Percentiles rank a stretch among this genome's conserved stretches.
These are phyloP conservation scores for Maniola hyperantus DNA, from an alignment of 2,888 invertebrate genomes.

Conservation along the genomic window DNA sequence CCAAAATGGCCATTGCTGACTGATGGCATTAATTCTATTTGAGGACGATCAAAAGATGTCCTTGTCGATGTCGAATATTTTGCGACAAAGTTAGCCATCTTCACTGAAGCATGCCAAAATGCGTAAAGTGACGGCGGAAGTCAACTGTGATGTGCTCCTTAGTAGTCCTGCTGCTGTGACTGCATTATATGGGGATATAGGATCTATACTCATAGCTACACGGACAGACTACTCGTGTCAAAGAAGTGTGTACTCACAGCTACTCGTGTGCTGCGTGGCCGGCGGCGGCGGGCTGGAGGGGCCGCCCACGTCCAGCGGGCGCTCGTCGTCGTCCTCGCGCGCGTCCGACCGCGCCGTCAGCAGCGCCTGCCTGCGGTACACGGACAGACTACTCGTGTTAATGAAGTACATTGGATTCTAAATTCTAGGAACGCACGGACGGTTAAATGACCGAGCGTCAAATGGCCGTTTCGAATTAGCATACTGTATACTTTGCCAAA, in stretches of 20 bases:
- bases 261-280: conserved; percentile 64
- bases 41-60: neutral
- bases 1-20: neutral
- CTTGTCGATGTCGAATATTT: neutral
- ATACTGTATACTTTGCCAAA: too few species aligned
- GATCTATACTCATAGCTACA: conserved; percentile 36
- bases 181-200: conserved; percentile 25
- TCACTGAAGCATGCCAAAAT: too few species aligned
- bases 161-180: too few species aligned
- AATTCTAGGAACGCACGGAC: too few species aligned
- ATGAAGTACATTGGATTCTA: neutral
- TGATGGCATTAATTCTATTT: too few species aligned
- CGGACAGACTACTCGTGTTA: conserved; percentile 81
- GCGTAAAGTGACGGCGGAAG: too few species aligned
- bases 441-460: too few species aligned
- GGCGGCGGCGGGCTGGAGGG: conserved; percentile 92
- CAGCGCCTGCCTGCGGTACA: conserved; percentile 89
- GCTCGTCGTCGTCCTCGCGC: conserved; percentile 91
- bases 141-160: too few species aligned
- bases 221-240: conserved; percentile 78
- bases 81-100: too few species aligned
- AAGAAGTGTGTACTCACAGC: conserved; percentile 31
- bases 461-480: too few species aligned
- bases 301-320: conserved; percentile 93
- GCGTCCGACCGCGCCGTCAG: conserved; percentile 87